Conservation (phyloP, 2,113 vertebrate species). For the Chionis minor region DNA sequence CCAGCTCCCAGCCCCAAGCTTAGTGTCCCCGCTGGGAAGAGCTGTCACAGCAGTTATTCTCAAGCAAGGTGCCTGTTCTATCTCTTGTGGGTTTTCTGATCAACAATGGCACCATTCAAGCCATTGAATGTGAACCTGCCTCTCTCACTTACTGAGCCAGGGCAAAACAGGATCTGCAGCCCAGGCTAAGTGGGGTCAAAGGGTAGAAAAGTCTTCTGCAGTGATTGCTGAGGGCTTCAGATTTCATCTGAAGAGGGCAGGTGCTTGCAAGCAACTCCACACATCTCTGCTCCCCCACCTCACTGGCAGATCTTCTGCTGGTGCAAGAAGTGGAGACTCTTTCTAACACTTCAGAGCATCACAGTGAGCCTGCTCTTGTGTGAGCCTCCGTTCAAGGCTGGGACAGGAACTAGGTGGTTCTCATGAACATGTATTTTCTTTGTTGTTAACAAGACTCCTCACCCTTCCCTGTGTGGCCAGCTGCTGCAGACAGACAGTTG, state of each 20-base stretch:
- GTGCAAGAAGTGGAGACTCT: neutral
- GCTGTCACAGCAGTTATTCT: neutral
- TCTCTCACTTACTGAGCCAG: neutral
- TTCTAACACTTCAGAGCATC: neutral
- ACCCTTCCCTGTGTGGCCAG: neutral
- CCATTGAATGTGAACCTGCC: neutral
- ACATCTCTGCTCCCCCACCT: neutral
- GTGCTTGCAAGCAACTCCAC: neutral
- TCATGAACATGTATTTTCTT: neutral
- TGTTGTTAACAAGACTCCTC: neutral
- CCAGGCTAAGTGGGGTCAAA: neutral
- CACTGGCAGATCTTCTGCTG: neutral
- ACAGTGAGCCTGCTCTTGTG: rapidly evolving
- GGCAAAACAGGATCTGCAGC: neutral
- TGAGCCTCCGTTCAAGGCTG: neutral
- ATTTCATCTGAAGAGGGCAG: neutral
- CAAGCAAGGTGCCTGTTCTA: neutral
- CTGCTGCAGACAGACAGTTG: neutral
- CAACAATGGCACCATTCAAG: neutral
- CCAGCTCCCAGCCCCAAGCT: neutral
- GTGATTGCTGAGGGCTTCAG: neutral
- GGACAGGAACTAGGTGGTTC: neutral
- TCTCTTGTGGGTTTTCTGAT: neutral
- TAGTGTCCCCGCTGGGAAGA: neutral
- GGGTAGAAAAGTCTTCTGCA: neutral